Percentiles rank a stretch among this genome's conserved stretches.
phyloP scores from a whole-genome alignment of 2,113 vertebrate species.

The Chionomys nivalis region DNA sequence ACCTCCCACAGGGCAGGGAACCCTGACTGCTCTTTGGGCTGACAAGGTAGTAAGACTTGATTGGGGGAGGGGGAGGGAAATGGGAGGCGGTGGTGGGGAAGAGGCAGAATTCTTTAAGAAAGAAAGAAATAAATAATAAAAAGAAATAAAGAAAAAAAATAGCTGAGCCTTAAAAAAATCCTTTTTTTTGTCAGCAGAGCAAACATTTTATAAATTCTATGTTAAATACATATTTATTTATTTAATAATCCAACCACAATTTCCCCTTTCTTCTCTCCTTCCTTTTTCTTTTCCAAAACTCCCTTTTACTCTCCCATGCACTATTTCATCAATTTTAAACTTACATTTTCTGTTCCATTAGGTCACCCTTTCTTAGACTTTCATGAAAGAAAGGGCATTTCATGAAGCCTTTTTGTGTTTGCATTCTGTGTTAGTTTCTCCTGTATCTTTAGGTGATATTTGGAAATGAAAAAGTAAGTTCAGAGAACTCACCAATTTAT shows the following conservation, averaged over 20 bases:
- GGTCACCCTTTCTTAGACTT: neutral
- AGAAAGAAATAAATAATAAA: too few relatives aligned
- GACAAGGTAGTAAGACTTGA: too few relatives aligned
- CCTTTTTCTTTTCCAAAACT: too few relatives aligned
- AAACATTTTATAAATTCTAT: neutral
- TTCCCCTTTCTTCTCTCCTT: too few relatives aligned
- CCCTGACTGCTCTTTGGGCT: too few relatives aligned
- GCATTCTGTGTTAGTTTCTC: slow-evolving; percentile 8
- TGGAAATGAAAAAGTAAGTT: slow-evolving; percentile 15
- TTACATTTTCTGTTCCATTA: neutral
- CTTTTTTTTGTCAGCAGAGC: neutral
- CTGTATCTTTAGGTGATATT: slow-evolving; percentile 10
- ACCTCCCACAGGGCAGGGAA: too few relatives aligned
- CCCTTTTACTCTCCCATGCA: too few relatives aligned
- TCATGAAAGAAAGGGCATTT: neutral
- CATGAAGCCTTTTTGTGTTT: neutral
- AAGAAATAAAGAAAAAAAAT: too few relatives aligned
- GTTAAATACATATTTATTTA: neutral
- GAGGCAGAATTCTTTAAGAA: too few relatives aligned
- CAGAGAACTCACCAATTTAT: neutral
- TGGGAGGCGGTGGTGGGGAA: too few relatives aligned
- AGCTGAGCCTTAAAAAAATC: neutral
- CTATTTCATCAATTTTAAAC: neutral
- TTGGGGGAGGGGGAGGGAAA: too few relatives aligned
- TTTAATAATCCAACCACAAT: too few relatives aligned